These are phyloP conservation scores for Hyperopisus bebe DNA, from an alignment of 2,113 vertebrate species.

Conservation along the genomic window DNA sequence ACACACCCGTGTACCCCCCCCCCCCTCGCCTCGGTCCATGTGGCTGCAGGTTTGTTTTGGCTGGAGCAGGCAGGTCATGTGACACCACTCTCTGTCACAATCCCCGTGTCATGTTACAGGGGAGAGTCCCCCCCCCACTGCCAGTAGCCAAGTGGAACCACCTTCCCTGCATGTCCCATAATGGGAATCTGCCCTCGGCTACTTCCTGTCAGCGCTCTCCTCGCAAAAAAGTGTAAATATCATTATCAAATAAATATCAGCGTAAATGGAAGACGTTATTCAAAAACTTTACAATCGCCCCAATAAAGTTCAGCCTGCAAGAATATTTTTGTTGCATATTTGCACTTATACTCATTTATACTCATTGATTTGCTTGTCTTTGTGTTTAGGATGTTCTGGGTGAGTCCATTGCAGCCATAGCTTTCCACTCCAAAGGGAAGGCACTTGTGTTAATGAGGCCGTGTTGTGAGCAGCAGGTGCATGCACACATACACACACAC, in stretches of 20 bases:
- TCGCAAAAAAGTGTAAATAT: neutral
- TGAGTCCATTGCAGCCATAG: neutral
- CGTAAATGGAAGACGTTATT: neutral
- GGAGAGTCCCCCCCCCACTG: neutral
- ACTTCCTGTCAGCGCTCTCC: neutral
- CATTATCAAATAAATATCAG: neutral
- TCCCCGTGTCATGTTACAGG: constrained; percentile 19
- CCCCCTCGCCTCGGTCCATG: constrained; percentile 18
- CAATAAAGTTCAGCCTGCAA: neutral
- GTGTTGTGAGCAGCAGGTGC: neutral
- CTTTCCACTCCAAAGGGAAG: constrained; percentile 3
- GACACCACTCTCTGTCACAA: constrained; percentile 13
- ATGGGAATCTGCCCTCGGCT: neutral
- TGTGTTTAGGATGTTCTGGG: neutral
- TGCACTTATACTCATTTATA: neutral
- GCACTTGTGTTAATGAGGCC: constrained; percentile 12
- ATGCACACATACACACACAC: neutral
- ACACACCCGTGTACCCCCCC: neutral
- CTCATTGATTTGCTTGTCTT: neutral
- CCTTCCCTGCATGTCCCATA: neutral
- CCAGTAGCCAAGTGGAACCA: neutral
- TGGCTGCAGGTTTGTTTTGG: constrained; percentile 17
- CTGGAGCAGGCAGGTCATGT: constrained; percentile 14
- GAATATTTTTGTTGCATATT: neutral
- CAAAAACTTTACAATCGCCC: neutral